Base-by-base conservation (phyloP, 2,797 vertebrate species). In the Alca torda region DNA sequence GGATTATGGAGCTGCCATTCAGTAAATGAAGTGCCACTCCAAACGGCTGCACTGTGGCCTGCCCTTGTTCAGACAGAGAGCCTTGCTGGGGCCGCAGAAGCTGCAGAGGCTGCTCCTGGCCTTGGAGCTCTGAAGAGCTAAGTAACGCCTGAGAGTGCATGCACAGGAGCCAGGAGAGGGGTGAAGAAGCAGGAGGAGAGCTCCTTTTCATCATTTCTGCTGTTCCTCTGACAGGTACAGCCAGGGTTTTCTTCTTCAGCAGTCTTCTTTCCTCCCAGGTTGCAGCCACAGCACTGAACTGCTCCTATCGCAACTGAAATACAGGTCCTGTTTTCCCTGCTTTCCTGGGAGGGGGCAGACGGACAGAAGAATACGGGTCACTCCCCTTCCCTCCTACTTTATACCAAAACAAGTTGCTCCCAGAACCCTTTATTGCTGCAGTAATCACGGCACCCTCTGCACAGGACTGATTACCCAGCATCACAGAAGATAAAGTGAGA, bases 1-100 rank as follows among this genome's bases (percentile, higher is more conserved):
- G 90, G 85, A 89, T 96, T 91, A 89, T 15, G 85, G 91, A 94
- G 86, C 83, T 94, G 91, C 91, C 87, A 67, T 91, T 96, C 85
- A 95, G 91, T 78, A 86, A 90, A 94, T 84, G 90, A 96, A 96
- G 95, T 84, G 83, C 80, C 90, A 91, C 96, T 95, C 96, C 90
- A 90, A 50, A 37, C 1, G 5, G 59, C 92, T 76, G 90, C 67
- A 37, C 90, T 46, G 64, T 85, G 86, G 24, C 77, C 94, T 91
- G 93, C 69, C 90, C 69, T 75, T 11, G 2, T 11, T 86, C 89
- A 61, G 31, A 19, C 51, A 45, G 11, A 7, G 33, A 1, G 1
- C 59, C 61, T 68, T 69, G 63, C 84, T 79, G 82, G 54, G 60
- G 73, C 75, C 1, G 1, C 77, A 53, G 74, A 26, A 89, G 84